These are phyloP conservation scores for Sebastes iracundus DNA, from an alignment of 2,797 vertebrate species.

Conservation along the genomic window DNA sequence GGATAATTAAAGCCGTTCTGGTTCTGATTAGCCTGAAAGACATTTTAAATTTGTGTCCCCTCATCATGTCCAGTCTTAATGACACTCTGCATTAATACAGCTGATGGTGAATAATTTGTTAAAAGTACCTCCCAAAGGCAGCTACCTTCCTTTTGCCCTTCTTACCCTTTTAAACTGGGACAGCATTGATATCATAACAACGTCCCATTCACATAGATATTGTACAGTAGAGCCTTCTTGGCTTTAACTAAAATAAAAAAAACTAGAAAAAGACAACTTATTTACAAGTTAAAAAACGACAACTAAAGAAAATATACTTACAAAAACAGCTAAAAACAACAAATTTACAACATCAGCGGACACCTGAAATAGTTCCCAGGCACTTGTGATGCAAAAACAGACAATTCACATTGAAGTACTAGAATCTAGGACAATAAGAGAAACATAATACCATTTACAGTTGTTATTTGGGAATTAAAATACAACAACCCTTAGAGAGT, in stretches of 20 bases:
- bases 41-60: neutral
- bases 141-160: constrained; percentile 11
- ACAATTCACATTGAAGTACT: constrained; percentile 73
- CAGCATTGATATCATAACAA: constrained; percentile 28
- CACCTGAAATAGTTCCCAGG: constrained; percentile 74
- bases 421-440: constrained; percentile 56
- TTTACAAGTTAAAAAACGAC: constrained; percentile 51
- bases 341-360: constrained; percentile 63
- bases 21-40: neutral
- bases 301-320: constrained; percentile 17
- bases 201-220: constrained; percentile 44
- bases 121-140: constrained; percentile 11
- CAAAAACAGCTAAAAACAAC: constrained; percentile 35
- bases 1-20: neutral
- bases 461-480: constrained; percentile 46
- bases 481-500: constrained; percentile 47
- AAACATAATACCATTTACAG: constrained; percentile 59
- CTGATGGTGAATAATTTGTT: neutral
- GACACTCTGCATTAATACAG: neutral
- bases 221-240: constrained; percentile 22
- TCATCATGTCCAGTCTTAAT: neutral
- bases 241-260: constrained; percentile 41
- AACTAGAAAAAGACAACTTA: constrained; percentile 39
- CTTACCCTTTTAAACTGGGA: constrained; percentile 18
- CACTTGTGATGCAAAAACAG: constrained; percentile 74